These are phyloP conservation scores for Caenorhabditis becei DNA, from an alignment of 2,888 invertebrate species.

Conservation along the genomic window DNA sequence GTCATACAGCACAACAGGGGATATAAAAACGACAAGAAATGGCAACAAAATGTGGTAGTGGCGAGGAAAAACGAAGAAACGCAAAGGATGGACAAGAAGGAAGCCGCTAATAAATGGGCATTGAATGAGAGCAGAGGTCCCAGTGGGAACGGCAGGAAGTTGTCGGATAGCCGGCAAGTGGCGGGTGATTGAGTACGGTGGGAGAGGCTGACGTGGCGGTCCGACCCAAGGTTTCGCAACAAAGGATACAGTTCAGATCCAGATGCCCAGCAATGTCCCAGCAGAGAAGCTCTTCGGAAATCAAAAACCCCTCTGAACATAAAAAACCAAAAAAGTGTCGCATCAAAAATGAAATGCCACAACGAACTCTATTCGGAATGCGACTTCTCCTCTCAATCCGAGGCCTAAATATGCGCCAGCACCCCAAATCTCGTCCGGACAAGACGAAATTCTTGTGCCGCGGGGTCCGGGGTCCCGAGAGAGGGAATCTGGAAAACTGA, in stretches of 20 bases:
- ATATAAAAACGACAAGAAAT: slow-evolving; percentile 39
- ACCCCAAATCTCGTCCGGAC: slow-evolving; percentile 3
- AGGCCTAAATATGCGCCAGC: slow-evolving; percentile 12
- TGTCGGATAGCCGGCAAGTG: background rate
- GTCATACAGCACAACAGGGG: slow-evolving; percentile 36
- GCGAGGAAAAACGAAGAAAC: slow-evolving; percentile 32
- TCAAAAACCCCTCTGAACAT: background rate
- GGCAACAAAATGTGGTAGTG: slow-evolving; percentile 27
- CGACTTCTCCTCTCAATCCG: slow-evolving; percentile 6
- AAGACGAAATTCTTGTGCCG: background rate
- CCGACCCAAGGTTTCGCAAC: no score
- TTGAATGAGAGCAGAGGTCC: slow-evolving; percentile 54
- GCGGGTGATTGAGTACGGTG: slow-evolving; percentile 8
- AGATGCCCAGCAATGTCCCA: no score
- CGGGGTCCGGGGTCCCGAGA: slow-evolving; percentile 29
- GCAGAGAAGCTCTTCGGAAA: background rate
- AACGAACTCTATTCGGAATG: background rate
- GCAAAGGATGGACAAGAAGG: slow-evolving; percentile 20
- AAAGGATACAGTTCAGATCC: no score
- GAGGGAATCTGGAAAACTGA: slow-evolving; percentile 32
- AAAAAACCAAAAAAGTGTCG: background rate
- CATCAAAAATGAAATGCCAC: background rate
- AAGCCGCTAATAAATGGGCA: slow-evolving; percentile 56
- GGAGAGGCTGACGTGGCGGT: background rate
- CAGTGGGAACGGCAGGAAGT: slow-evolving; percentile 32